Conservation (phyloP, 1,140 invertebrate species). For the Bathynomus jamesi region DNA sequence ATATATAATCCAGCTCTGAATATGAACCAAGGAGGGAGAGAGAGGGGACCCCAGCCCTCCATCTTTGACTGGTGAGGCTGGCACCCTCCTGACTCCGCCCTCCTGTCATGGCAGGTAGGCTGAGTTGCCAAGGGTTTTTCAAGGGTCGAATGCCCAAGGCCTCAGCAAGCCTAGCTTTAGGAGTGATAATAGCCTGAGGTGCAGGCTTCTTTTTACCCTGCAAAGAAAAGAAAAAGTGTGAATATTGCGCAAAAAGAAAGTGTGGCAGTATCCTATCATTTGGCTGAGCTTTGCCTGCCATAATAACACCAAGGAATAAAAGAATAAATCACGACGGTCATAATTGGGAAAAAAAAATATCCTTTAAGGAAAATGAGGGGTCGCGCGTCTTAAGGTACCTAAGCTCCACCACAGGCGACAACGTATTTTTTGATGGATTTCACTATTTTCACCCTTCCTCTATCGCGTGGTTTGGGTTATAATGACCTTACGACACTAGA, state of each 20-base stretch:
- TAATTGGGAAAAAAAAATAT: not conserved
- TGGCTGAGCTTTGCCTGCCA: not conserved
- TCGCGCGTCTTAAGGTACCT: not conserved
- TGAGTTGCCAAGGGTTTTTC: conserved; percentile 1
- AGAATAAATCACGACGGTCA: not conserved
- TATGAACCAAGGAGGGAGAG: not conserved
- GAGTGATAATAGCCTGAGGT: not conserved
- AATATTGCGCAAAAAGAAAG: not conserved
- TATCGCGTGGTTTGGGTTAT: no score
- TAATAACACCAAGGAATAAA: not conserved
- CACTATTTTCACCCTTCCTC: no score
- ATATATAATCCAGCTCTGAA: not conserved
- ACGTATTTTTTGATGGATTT: no score
- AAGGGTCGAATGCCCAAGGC: not conserved
- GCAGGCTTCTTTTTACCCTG: not conserved
- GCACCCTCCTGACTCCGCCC: not conserved
- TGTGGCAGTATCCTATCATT: not conserved
- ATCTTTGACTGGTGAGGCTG: not conserved
- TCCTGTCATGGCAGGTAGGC: not conserved
- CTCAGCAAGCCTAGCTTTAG: not conserved
- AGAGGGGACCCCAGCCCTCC: not conserved
- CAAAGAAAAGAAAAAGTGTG: not conserved
- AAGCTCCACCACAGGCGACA: not conserved
- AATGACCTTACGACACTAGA: no score
- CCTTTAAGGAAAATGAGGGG: not conserved